Conservation (phyloP, 2,797 vertebrate species). For the Ispidina lecontei region DNA sequence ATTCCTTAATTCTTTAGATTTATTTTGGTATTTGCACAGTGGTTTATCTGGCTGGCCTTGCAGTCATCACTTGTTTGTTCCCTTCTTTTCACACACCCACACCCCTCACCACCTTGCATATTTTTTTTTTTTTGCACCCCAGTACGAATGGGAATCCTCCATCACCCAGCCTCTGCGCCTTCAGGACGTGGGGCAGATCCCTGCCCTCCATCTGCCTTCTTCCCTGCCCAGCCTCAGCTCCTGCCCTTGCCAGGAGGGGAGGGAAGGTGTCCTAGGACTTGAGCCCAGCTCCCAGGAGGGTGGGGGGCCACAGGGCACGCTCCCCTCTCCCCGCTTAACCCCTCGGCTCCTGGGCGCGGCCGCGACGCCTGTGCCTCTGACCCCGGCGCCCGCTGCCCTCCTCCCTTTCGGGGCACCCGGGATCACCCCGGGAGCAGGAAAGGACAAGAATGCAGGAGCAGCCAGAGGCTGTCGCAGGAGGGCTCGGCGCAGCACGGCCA, state of each 20-base stretch:
- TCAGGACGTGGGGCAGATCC: not conserved
- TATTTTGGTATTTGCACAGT: not conserved
- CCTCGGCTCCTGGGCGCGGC: not conserved
- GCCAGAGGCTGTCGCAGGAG: slow-evolving; percentile 8
- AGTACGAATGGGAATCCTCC: not conserved
- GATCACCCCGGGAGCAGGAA: slow-evolving; percentile 30
- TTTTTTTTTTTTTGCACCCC: not conserved
- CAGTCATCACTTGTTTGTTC: not conserved
- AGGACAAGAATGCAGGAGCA: slow-evolving; percentile 35
- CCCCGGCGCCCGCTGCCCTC: slow-evolving; percentile 26
- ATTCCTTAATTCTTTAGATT: slow-evolving; percentile 34
- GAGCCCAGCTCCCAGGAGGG: slow-evolving; percentile 67
- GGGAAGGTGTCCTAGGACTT: slow-evolving; percentile 75
- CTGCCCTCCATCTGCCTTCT: not conserved
- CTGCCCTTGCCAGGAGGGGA: slow-evolving; percentile 66
- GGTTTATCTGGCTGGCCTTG: not conserved
- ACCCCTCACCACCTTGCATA: not conserved
- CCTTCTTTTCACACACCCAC: not conserved
- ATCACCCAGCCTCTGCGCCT: not conserved
- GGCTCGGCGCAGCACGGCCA: slow-evolving; percentile 21
- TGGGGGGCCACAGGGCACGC: slow-evolving; percentile 24
- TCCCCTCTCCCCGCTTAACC: slow-evolving; percentile 67
- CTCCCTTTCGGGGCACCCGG: slow-evolving; percentile 22
- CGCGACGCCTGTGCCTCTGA: not conserved
- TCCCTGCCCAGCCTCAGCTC: not conserved